Conservation (phyloP, 2,888 invertebrate genomes). For the Trissonchulus latispiculum region DNA sequence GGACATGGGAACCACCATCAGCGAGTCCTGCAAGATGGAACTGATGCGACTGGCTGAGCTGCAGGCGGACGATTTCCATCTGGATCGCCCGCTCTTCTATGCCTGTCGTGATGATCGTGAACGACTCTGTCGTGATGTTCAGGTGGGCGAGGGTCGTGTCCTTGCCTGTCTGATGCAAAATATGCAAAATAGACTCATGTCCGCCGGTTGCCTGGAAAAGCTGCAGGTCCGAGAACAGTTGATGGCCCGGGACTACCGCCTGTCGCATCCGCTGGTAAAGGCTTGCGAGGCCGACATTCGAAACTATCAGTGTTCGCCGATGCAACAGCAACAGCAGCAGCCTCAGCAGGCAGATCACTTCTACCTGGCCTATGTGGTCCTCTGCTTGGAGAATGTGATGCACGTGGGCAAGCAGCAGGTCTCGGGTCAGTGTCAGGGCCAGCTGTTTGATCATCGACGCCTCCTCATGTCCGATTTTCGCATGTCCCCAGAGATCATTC, state of each 20-base stretch:
- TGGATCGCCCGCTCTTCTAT: slow-evolving; percentile 76
- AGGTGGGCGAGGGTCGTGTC: slow-evolving; percentile 57
- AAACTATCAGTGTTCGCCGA: slow-evolving; percentile 61
- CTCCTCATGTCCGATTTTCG: slow-evolving; percentile 78
- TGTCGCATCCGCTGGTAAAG: slow-evolving; percentile 73
- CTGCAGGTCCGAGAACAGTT: slow-evolving; percentile 72
- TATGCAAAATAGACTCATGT: not conserved
- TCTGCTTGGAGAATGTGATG: slow-evolving; percentile 66
- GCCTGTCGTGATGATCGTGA: slow-evolving; percentile 76
- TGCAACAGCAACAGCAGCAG: slow-evolving; percentile 47
- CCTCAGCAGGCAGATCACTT: slow-evolving; percentile 13
- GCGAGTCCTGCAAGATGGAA: slow-evolving; percentile 62
- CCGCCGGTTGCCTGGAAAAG: slow-evolving; percentile 56
- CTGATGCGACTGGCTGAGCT: slow-evolving; percentile 73
- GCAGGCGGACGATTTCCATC: slow-evolving; percentile 72
- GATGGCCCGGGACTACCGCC: slow-evolving; percentile 77
- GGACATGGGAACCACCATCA: slow-evolving; percentile 53
- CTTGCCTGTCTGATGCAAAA: slow-evolving; percentile 11
- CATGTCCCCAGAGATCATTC: slow-evolving; percentile 81
- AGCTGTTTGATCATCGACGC: slow-evolving; percentile 61
- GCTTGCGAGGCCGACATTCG: slow-evolving; percentile 82
- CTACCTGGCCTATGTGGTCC: slow-evolving; percentile 72
- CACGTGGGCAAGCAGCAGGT: slow-evolving; percentile 57
- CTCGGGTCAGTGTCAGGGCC: not conserved
- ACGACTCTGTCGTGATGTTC: slow-evolving; percentile 59